Conservation (phyloP, 1,140 invertebrate species). For the Bombus confusus region DNA sequence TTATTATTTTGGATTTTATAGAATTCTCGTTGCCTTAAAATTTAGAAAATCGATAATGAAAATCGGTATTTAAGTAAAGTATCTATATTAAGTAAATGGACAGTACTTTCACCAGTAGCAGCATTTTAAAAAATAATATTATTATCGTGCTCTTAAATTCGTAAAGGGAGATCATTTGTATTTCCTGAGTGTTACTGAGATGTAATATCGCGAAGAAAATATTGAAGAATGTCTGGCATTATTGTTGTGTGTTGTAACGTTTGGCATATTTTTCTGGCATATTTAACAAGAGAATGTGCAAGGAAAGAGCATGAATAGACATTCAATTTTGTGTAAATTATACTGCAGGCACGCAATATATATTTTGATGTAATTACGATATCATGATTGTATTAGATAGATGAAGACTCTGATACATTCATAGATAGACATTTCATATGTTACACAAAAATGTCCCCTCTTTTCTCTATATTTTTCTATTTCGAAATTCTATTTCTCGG, state of each 20-base stretch:
- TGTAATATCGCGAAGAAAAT: background rate
- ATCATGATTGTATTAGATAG: too few species aligned
- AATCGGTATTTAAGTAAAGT: too few species aligned
- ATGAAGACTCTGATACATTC: too few species aligned
- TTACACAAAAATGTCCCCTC: background rate
- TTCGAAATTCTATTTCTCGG: background rate
- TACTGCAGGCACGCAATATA: background rate
- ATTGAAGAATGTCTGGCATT: background rate
- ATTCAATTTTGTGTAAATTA: background rate
- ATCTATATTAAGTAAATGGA: too few species aligned
- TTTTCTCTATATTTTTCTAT: too few species aligned
- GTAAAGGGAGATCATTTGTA: background rate
- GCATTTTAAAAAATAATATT: background rate
- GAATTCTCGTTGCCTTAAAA: background rate
- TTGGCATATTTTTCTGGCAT: too few species aligned
- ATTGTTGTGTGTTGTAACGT: too few species aligned
- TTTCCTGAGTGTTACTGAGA: background rate
- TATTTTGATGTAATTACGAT: background rate
- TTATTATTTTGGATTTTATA: background rate
- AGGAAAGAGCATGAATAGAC: too few species aligned
- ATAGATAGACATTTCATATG: background rate
- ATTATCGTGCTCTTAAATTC: background rate
- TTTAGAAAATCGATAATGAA: too few species aligned
- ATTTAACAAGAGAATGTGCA: too few species aligned
- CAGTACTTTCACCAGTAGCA: background rate